Evolutionary conservation across 2,888 invertebrate genomes (phyloP).

Genomic region (Eupeodes luniger): DNA sequence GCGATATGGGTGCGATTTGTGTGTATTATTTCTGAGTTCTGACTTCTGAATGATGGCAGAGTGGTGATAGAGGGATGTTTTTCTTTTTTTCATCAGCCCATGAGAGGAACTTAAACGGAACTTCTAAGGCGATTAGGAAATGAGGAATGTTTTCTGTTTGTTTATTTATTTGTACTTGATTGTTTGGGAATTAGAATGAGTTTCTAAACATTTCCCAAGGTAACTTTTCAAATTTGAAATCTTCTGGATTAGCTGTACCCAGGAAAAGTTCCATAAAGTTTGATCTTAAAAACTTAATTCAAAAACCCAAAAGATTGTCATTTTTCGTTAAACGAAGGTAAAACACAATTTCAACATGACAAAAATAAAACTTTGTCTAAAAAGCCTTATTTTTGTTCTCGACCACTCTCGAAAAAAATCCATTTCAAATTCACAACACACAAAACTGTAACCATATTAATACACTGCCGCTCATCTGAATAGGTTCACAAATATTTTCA

Average conservation of each 20-base stretch:
- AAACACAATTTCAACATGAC: neutral
- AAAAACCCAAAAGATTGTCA: too few relatives aligned
- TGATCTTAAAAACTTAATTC: too few relatives aligned
- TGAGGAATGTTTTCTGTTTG: conserved; percentile 14
- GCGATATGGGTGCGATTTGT: conserved; percentile 53
- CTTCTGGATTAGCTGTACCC: too few relatives aligned
- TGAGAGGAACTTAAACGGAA: conserved; percentile 17
- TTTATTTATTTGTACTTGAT: neutral
- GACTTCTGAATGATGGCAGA: too few relatives aligned
- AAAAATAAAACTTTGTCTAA: neutral
- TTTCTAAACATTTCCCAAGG: too few relatives aligned
- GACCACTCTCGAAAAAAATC: conserved; percentile 15
- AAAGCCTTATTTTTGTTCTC: neutral
- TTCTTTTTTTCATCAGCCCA: neutral
- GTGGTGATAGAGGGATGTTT: neutral
- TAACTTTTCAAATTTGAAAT: too few relatives aligned
- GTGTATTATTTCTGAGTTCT: conserved; percentile 1
- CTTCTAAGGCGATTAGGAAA: conserved; percentile 33
- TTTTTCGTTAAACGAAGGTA: neutral
- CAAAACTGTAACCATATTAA: conserved; percentile 38
- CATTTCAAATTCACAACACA: conserved; percentile 37
- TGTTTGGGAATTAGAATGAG: neutral
- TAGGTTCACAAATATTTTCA: too few relatives aligned
- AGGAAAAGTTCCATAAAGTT: too few relatives aligned
- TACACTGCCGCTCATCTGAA: too few relatives aligned